These are phyloP conservation scores for Platyrinchus mystaceus DNA, from an alignment of 2,797 vertebrate genomes.

Conservation along the genomic window DNA sequence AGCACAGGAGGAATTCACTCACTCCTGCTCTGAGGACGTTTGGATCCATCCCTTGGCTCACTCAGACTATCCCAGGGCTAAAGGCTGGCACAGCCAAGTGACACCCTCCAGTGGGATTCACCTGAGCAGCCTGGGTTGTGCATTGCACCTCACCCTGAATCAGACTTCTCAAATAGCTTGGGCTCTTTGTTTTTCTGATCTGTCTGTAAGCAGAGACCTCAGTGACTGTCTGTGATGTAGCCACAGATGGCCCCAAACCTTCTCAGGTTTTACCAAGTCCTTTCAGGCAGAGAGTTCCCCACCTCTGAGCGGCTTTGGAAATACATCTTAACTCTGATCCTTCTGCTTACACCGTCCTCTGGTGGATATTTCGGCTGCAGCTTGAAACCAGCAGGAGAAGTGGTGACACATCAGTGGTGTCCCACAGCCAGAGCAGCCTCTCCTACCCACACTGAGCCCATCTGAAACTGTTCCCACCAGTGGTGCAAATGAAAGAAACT, in stretches of 20 bases:
- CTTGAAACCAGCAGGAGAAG: background rate
- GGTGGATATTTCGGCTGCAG: background rate
- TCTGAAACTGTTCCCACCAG: background rate
- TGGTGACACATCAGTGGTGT: background rate
- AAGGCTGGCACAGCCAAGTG: background rate
- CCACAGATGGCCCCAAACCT: accelerated
- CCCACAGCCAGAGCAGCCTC: accelerated
- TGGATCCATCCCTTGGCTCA: background rate
- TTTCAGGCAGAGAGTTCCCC: background rate
- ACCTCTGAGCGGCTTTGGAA: background rate
- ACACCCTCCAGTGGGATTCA: background rate
- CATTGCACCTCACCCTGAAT: background rate
- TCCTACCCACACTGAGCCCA: background rate
- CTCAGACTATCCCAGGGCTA: background rate
- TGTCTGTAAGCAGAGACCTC: background rate
- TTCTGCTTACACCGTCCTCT: background rate
- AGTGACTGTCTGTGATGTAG: background rate
- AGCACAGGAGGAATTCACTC: background rate
- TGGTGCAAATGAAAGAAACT: background rate
- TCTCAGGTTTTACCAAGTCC: background rate
- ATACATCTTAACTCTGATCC: background rate
- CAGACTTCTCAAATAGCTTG: background rate
- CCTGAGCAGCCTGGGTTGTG: background rate
- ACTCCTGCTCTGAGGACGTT: background rate
- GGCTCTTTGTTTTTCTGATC: background rate